Evolutionary conservation across 2,797 vertebrate genomes (phyloP), one percentile per base, ranked within the genome.

Genomic region (Zalophus californianus): DNA sequence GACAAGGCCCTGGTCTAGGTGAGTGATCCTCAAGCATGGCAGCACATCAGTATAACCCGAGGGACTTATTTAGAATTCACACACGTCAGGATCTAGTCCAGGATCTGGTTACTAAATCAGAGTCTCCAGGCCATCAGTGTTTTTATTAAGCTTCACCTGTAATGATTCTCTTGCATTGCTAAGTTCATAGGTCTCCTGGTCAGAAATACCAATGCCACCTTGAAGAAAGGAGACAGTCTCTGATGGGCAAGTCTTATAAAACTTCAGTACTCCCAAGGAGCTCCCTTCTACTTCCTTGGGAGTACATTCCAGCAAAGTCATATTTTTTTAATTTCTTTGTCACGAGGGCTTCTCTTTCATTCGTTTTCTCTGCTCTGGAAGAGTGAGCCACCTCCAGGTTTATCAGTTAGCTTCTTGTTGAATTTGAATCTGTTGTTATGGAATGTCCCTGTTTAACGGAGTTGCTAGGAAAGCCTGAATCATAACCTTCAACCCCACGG

Each of bases 391-490:
- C 3, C 23, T 79, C 20, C 32, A 82, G 66, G 60, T 78, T 90
- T 66, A 92, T 44, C 75, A 83, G 66, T 86, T n/a, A 60, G 82
- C 18, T 68, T 15, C 25, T 86, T 89, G 73, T 52, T 56, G 70
- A 86, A 38, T 93, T 52, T 56, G 75, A 86, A 38, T 90, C 3
- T 3, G 15, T 82, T 68, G 60, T 68, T 79, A 64, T 25, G 78
- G 94, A 85, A 72, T 29, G 20, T 60, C 52, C n/a, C 35, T 82
- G 85, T 87, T 88, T 68, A 73, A 68, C 16, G 13, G 70, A 44
- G 84, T 96, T 94, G 72, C 72, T 95, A 79, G 78, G 98, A 90
- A 94, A 94, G 77, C 80, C 89, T 82, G 54, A 92, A 35, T 95
- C 86, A 87, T 58, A 85, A 95, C 93, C 80, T 90, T 94, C 64